phyloP scores from a whole-genome alignment of 2,797 vertebrate genomes.

The Helostoma temminkii region DNA sequence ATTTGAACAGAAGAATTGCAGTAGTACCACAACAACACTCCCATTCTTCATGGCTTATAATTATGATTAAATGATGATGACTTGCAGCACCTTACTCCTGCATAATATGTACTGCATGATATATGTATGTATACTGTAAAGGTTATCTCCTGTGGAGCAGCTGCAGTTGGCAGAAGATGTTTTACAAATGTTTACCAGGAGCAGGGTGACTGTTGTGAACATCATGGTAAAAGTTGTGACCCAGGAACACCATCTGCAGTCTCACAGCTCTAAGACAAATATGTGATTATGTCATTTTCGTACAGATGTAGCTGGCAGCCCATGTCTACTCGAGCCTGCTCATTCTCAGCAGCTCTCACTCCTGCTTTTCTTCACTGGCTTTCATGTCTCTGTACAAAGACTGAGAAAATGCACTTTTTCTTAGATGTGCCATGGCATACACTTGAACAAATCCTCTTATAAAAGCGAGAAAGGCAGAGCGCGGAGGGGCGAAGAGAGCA shows the following conservation, averaged over 20 bases:
- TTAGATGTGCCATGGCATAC: slow-evolving; percentile 42
- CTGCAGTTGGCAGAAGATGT: slow-evolving; percentile 5
- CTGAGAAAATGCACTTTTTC: slow-evolving; percentile 13
- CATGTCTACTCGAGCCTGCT: slow-evolving; percentile 45
- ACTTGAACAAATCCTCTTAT: slow-evolving; percentile 43
- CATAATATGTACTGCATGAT: too few species aligned
- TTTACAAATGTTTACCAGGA: slow-evolving; percentile 26
- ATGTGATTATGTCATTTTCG: slow-evolving; percentile 12
- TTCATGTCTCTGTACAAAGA: slow-evolving; percentile 41
- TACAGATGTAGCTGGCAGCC: slow-evolving; percentile 33
- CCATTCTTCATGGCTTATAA: background rate
- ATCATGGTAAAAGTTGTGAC: slow-evolving; percentile 24
- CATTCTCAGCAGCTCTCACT: slow-evolving; percentile 20
- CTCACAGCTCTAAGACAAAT: slow-evolving; percentile 20
- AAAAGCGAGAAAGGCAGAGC: slow-evolving; percentile 29
- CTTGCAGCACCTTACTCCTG: background rate
- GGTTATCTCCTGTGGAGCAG: slow-evolving; percentile 2
- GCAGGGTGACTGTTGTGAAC: slow-evolving; percentile 19
- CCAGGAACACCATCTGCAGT: slow-evolving; percentile 30
- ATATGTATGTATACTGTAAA: too few species aligned
- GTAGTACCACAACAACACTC: background rate
- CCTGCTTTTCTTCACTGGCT: slow-evolving; percentile 19
- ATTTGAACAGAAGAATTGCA: background rate
- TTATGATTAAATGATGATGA: slow-evolving; percentile 1
- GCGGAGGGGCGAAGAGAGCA: slow-evolving; percentile 11